Evolutionary conservation across 2,113 vertebrate genomes (phyloP), one percentile per base, ranked within the genome.

Genomic region (Leiothrix lutea): DNA sequence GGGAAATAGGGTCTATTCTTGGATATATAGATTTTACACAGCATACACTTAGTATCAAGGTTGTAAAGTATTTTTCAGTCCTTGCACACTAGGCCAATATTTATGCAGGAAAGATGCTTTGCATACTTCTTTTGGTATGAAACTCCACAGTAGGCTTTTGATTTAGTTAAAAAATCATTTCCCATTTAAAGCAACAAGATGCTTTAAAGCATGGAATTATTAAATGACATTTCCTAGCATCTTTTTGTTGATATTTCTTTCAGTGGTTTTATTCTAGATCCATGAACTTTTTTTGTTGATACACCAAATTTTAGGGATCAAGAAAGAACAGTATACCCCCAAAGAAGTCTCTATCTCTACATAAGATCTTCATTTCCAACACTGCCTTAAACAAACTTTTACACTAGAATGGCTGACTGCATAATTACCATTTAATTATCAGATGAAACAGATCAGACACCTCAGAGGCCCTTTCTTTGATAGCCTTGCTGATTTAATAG

Each of bases 391-490:
- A 53, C 42, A 72, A 80, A 74, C 36, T 23, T 86, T 73, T 67
- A 64, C 73, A 60, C 54, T 78, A 58, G 33, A 91, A 71, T 50
- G n/a, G 51, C 47, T 82, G 28, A 12, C n/a, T 86, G 82, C 74
- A 82, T 80, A 92, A 94, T 93, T 94, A 57, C n/a, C 75, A 74
- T 93, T 85, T 94, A 77, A 94, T 93, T 92, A 92, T 67, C 75
- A 90, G 80, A 86, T 86, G 14, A 86, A 94, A 90, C 7, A 86
- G 36, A 88, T 23, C 72, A 88, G 93, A 88, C 53, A 67, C 33
- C 90, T 92, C 90, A 92, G 79, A 95, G 64, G 67, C 75, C 91
- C 64, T 56, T 73, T 62, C 91, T 85, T 79, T 94, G 87, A 88
- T 86, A 93, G 48, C 48, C 75, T 62, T 85, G 42, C 64, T 88